These are phyloP conservation scores for Acestrorhynchus altus DNA, from an alignment of 2,797 vertebrate genomes.

Conservation along the genomic window DNA sequence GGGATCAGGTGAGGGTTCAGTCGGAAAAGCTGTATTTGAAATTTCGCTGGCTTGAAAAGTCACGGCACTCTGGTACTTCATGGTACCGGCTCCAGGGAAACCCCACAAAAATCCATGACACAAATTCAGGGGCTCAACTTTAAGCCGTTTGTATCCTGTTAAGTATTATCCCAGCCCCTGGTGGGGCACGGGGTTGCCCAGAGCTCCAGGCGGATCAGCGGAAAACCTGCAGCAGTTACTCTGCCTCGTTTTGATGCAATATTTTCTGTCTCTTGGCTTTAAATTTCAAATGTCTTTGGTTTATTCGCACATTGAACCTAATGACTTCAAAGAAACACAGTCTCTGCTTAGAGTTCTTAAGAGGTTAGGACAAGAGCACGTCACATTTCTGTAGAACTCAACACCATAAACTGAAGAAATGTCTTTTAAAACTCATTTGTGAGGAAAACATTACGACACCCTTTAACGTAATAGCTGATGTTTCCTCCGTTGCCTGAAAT, in stretches of 20 bases:
- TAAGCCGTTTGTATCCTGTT: neutral
- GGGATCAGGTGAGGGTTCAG: neutral
- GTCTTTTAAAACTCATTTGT: too few species aligned
- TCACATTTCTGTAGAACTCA: too few species aligned
- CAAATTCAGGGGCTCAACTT: neutral
- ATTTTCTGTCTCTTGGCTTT: neutral
- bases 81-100: neutral
- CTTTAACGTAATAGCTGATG: too few species aligned
- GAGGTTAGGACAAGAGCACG: too few species aligned
- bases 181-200: neutral
- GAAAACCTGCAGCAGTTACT: neutral
- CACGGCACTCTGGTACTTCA: constrained; percentile 35
- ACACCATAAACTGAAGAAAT: too few species aligned
- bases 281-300: neutral
- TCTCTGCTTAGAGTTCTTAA: too few species aligned
- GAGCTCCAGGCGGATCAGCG: neutral
- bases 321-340: too few species aligned
- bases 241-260: neutral
- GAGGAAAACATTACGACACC: too few species aligned
- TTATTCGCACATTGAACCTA: too few species aligned
- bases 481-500: too few species aligned
- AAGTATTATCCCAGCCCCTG: constrained; percentile 4
- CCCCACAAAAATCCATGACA: neutral
- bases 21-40: neutral
- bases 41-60: constrained; percentile 33